Percentiles rank a stretch among this genome's conserved stretches.
Conservation (phyloP, 2,797 vertebrate species). For the Malurus splendens region DNA sequence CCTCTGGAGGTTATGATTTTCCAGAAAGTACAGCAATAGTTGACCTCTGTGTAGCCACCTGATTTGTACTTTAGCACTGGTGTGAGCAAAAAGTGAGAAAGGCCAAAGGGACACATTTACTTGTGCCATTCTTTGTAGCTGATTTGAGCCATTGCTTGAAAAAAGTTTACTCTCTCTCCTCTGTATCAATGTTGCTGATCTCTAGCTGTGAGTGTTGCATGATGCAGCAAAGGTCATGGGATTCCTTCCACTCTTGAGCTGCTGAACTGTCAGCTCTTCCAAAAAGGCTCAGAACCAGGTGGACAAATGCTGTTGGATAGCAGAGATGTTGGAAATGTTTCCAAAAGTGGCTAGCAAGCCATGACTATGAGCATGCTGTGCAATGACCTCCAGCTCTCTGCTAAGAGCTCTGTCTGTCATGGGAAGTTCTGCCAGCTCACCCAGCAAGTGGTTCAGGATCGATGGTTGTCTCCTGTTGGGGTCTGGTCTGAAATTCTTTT, state of each 20-base stretch:
- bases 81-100: neutral
- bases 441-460: neutral
- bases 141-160: neutral
- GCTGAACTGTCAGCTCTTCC: neutral
- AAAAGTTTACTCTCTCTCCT: neutral
- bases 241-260: neutral
- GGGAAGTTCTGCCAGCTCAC: neutral
- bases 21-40: neutral
- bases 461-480: rapidly evolving
- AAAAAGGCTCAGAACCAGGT: neutral
- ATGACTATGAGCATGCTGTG: neutral
- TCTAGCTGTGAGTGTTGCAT: rapidly evolving
- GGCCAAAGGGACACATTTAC: neutral
- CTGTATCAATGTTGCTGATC: rapidly evolving
- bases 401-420: neutral
- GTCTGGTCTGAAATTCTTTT: neutral
- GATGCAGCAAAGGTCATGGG: neutral
- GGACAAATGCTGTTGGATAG: neutral
- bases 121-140: neutral
- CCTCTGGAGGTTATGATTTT: neutral
- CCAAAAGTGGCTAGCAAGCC: neutral
- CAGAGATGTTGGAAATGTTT: neutral
- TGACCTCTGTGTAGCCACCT: neutral
- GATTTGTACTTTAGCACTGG: neutral
- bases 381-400: neutral